Conservation (phyloP, 2,797 vertebrate genomes). For the Sphaeramia orbicularis region DNA sequence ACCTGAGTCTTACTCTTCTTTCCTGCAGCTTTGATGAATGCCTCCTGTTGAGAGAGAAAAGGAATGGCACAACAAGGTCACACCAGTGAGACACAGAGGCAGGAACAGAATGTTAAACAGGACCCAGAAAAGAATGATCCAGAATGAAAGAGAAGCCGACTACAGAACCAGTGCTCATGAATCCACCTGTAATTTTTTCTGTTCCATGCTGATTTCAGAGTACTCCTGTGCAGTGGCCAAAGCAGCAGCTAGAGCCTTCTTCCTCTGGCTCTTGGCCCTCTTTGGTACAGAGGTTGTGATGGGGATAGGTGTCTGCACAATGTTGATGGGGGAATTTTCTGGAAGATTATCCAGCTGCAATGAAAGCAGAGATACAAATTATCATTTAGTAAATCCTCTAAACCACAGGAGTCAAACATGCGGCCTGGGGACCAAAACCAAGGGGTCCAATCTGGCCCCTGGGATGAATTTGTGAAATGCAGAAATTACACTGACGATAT, state of each 20-base stretch:
- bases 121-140: too few species aligned
- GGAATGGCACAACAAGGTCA: constrained; percentile 18
- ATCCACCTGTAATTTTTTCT: constrained; percentile 97
- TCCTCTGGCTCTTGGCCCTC: constrained; percentile 98
- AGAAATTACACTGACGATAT: too few species aligned
- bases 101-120: background rate
- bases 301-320: constrained; percentile 98
- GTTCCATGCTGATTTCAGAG: constrained; percentile 99
- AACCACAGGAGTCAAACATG: too few species aligned
- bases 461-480: too few species aligned
- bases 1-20: constrained; percentile 98
- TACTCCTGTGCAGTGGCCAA: constrained; percentile 98
- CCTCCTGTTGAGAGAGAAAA: constrained; percentile 85
- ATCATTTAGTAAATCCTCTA: background rate
- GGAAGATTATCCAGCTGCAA: constrained; percentile 94
- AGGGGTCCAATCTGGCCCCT: too few species aligned
- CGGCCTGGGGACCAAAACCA: too few species aligned
- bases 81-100: background rate
- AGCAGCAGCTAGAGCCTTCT: constrained; percentile 97
- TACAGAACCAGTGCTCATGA: background rate
- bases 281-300: constrained; percentile 98
- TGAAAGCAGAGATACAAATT: constrained; percentile 7
- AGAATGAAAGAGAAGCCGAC: background rate
- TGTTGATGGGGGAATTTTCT: constrained; percentile 97
- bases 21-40: constrained; percentile 95